These are phyloP conservation scores for Ciconia nigra DNA, from an alignment of 2,797 vertebrate genomes.

Conservation along the genomic window DNA sequence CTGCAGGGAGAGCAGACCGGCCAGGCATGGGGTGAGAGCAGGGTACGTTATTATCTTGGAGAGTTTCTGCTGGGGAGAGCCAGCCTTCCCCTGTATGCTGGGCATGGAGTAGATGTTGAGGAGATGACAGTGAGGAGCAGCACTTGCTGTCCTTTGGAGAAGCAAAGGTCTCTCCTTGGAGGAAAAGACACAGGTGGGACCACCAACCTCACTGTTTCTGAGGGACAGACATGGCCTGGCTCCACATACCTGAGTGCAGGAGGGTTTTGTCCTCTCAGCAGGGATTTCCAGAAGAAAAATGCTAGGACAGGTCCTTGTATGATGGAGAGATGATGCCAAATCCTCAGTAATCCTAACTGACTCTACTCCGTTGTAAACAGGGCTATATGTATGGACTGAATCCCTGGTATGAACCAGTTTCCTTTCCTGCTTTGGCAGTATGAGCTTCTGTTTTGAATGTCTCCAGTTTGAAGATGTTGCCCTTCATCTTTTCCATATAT, in stretches of 20 bases:
- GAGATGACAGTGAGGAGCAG: not conserved
- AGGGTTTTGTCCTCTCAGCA: not conserved
- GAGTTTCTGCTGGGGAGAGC: not conserved
- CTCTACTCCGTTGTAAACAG: not conserved
- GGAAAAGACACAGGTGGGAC: not conserved
- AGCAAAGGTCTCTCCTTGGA: not conserved
- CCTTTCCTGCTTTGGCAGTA: not conserved
- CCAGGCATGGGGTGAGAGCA: not conserved
- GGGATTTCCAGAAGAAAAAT: not conserved
- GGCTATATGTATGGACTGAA: rapidly evolving
- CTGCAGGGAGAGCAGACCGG: not conserved
- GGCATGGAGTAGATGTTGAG: rapidly evolving
- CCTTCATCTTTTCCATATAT: not conserved
- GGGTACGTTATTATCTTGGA: rapidly evolving
- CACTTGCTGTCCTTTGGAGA: not conserved
- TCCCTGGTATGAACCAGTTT: not conserved
- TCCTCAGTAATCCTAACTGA: not conserved
- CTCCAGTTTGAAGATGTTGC: not conserved
- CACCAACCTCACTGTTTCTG: not conserved
- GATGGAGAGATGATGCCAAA: not conserved
- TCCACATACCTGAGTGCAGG: rapidly evolving
- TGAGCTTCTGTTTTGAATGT: not conserved
- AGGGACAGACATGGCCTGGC: not conserved
- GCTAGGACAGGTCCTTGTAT: rapidly evolving
- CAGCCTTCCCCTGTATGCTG: not conserved